Base-by-base conservation (phyloP, 2,113 vertebrate genomes). In the Mirza zaza region DNA sequence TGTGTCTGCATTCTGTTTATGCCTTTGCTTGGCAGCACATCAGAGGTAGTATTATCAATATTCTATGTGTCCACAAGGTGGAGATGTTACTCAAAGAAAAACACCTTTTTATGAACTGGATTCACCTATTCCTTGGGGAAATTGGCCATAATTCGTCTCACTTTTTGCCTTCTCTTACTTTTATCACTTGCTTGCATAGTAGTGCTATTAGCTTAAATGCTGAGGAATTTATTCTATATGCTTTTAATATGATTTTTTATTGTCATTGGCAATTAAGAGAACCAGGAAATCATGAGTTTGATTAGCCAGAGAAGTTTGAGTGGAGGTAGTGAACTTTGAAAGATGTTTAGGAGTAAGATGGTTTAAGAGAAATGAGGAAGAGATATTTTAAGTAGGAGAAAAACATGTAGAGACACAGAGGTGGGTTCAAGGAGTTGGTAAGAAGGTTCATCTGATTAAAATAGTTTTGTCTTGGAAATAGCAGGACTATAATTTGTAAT, bases 171-270 rank as follows among this genome's bases (percentile, higher is more conserved):
- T 87, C 81, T 73, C 48, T 79, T 82, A 10, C 3, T 34, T 88
- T 93, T 95, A 79, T 79, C 27, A 7, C 96, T 96, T 96, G 39
- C 55, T 96, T 91, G 96, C 87, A 93, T 42, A 57, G 52, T 93
- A 93, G 39, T 73, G 39, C 79, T 91, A 32, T 14, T 91, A 68
- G n/a, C 25, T 95, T 95, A 80, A 95, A 42, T 91, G 39, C 20
- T 50, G 52, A 96, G 27, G 36, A 65, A 6, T 52, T 65, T 71
- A 70, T 59, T 45, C 11, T 81, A 25, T 77, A 1, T 95, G 34
- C 29, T 96, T 86, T 82, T 50, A 91, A 75, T 65, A 48, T 73
- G 15, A 45, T 36, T 90, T 8, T 93, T 67, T 73, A 87, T 88
- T 92, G n/a, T 91, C 29, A 70, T 3, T 91, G 29, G 36, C 70